Base-by-base conservation (phyloP, 2,888 invertebrate genomes). In the Caenorhabditis sp. region DNA sequence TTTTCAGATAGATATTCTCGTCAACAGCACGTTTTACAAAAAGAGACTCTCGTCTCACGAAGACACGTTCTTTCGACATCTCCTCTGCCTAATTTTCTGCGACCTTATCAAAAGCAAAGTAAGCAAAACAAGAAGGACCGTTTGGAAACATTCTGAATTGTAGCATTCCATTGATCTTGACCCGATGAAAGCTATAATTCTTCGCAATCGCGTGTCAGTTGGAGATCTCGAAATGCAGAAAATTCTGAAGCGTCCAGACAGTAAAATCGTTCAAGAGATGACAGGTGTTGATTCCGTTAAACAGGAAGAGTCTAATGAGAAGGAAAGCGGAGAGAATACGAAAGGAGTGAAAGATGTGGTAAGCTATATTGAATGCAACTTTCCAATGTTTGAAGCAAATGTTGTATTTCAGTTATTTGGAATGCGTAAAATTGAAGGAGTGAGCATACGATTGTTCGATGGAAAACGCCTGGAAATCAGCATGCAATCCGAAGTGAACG, bases 11-110 rank as follows among this genome's bases (percentile, higher is more conserved):
- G 90, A 90, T 70, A 87, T 89, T 22, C 67, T 89, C 15, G 83
- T 90, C 15, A 90, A 89, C 65, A 84, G 84, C 13, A 47, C 78
- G 1, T 90, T 88, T 72, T 90, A 77, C 61, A 71, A 85, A n/a
- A 87, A 87, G 32, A 82, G 86, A 1, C 68, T 90, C 3, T 61
- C 51, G 9, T 67, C 82, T 2, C 18, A 32, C 9, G 81, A 87
- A 1, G 72, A 76, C 13, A 50, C 72, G 3, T 90, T 88, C 62
- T 88, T 82, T 77, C 86, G 89, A 1, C 88, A 89, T 56, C 72
- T 88, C 18, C 40, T 89, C 8, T 61, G 81, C 5, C 61, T 88
- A 55, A 82, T 89, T 22, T 80, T 87, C 32, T 84, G 83, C 51
- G 82, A 81, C 24, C 77, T 84, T 1, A 84, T 88, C 47, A 76